Percentiles rank a stretch among this genome's conserved stretches.
Conservation (phyloP, 1,140 invertebrate species). For the Euwallacea similis region DNA sequence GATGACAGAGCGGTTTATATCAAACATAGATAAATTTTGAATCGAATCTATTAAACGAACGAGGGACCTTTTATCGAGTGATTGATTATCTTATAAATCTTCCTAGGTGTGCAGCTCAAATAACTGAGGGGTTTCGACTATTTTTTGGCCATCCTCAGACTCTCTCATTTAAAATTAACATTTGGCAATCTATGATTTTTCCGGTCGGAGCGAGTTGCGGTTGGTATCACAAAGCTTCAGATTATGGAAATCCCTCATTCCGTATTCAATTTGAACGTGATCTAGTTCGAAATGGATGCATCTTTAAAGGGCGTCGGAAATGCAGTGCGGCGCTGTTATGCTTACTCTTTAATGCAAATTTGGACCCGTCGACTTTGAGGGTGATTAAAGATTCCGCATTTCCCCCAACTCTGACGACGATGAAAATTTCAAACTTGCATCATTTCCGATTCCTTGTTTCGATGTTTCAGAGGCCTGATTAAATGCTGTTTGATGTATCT, state of each 20-base stretch:
- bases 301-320: slow-evolving; percentile 22
- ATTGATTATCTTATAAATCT: not conserved
- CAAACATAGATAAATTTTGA: slow-evolving; percentile 29
- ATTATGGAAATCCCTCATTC: slow-evolving; percentile 24
- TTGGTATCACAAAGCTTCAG: slow-evolving; percentile 22
- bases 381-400: slow-evolving; percentile 27
- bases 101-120: no score
- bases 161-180: no score
- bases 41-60: slow-evolving; percentile 18
- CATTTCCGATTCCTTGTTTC: not conserved
- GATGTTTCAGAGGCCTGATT: not conserved
- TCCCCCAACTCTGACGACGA: slow-evolving; percentile 1
- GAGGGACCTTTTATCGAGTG: slow-evolving; percentile 2
- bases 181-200: slow-evolving; percentile 8
- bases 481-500: no score
- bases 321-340: slow-evolving; percentile 27
- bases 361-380: slow-evolving; percentile 12
- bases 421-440: slow-evolving; percentile 11
- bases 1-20: slow-evolving; percentile 40
- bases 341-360: slow-evolving; percentile 31
- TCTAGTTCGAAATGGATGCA: slow-evolving; percentile 25
- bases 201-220: not conserved
- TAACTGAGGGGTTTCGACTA: no score
- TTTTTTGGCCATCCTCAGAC: no score
- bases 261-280: slow-evolving; percentile 27